Percentiles rank a stretch among this genome's conserved stretches.
phyloP scores from a whole-genome alignment of 1,140 invertebrate genomes.

The Scylla paramamosain region DNA sequence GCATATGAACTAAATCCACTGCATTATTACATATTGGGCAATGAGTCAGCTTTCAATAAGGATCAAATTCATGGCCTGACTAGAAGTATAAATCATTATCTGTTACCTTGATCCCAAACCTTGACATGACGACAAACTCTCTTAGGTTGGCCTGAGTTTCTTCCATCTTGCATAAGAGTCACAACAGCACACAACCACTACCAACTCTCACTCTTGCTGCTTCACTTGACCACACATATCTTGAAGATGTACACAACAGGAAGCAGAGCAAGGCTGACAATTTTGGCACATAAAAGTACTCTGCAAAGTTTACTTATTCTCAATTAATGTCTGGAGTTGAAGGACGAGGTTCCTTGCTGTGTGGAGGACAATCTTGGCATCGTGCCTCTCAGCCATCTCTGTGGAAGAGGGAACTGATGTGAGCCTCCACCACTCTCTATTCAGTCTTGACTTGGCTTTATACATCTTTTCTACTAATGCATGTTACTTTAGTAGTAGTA shows the following conservation, averaged over 20 bases:
- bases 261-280: background rate
- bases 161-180: constrained; percentile 3
- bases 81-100: background rate
- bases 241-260: background rate
- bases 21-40: background rate
- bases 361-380: constrained; percentile 89
- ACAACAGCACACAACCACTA: background rate
- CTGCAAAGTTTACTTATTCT: constrained; percentile 86
- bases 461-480: no score
- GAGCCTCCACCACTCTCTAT: no score
- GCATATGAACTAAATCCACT: background rate
- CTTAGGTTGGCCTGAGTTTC: constrained; percentile 2
- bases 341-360: constrained; percentile 91
- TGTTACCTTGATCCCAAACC: background rate
- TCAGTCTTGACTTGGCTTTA: no score
- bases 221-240: background rate
- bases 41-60: background rate
- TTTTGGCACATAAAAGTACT: constrained; percentile 42
- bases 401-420: background rate
- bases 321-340: constrained; percentile 93
- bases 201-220: background rate
- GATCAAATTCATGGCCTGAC: background rate
- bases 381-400: constrained; percentile 97
- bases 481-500: no score
- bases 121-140: background rate